Base-by-base conservation (phyloP, 2,113 vertebrate genomes). In the Polyodon spathula region DNA sequence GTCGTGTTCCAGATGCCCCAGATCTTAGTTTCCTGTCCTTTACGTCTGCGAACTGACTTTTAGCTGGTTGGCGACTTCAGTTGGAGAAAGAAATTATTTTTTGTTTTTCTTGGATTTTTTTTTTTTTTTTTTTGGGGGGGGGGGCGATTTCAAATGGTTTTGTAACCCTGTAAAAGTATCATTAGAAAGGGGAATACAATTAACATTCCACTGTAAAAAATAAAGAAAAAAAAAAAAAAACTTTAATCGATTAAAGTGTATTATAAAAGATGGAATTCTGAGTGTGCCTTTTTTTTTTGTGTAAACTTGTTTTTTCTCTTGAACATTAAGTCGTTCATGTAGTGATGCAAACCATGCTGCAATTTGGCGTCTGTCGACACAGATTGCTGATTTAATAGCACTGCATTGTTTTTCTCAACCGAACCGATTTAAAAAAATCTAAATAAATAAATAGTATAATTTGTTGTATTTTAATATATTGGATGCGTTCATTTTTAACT, bases 181-280 rank as follows among this genome's bases (percentile, higher is more conserved):
- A 79, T 76, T 76, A 79, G 68, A 72, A 81, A 84, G 87, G 90
- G 87, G 78, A 79, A 76, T 86, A 83, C 80, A 80, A 81, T 75
- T 78, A 78, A 92, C 93, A 96, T 97, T 97, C 93, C 93, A 90
- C 68, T 92, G 86, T 92, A 85, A 72, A 76, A 67, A 67, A 44
- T 37, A 16, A 53, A 44, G 82, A 62, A 73, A 76, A 71, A 68
- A 73, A 74, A 70, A 60, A 79, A 78, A 66, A 61, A 67, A 70
- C 87, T 88, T 86, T 88, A 92, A 93, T 86, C 86, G 77, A 94
- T 91, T 93, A 95, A 94, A 95, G 80, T 85, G 77, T 89, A 85
- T 88, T 89, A 83, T 86, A 76, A 72, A 80, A 80, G 65, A 46
- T 63, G 9, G 40, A 76, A 71, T 76, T 74, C 55, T 66, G 46